phyloP scores from a whole-genome alignment of 2,888 invertebrate species.

The Andricus quercusramuli region DNA sequence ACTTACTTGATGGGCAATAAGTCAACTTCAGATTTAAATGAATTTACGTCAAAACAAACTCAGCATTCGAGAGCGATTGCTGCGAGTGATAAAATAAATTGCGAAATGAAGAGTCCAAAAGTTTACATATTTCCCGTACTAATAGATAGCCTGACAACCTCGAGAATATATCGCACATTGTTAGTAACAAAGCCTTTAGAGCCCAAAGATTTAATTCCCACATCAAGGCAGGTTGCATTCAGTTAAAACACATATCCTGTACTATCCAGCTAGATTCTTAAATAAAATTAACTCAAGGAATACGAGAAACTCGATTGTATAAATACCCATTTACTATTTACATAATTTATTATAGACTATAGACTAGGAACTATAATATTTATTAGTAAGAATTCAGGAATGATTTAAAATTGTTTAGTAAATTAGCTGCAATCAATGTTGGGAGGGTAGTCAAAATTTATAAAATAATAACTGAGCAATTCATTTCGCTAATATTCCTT shows the following conservation, averaged over 20 bases:
- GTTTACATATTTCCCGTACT: constrained; percentile 20
- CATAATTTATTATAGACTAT: neutral
- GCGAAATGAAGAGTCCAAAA: neutral
- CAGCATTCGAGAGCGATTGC: neutral
- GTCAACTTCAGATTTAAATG: neutral
- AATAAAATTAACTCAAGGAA: constrained; percentile 16
- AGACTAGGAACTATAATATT: neutral
- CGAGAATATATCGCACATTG: constrained; percentile 23
- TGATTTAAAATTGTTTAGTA: neutral
- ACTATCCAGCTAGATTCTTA: constrained; percentile 11
- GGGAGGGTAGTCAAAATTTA: too few species aligned
- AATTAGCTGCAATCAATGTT: neutral
- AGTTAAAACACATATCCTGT: constrained; percentile 23
- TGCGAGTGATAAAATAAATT: neutral
- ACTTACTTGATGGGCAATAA: constrained; percentile 13
- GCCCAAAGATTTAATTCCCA: constrained; percentile 13
- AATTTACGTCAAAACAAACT: constrained; percentile 9
- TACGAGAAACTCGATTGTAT: neutral
- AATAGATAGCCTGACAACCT: constrained; percentile 27
- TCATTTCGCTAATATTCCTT: too few species aligned
- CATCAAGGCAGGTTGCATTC: constrained; percentile 10
- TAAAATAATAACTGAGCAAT: neutral
- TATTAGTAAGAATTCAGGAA: neutral
- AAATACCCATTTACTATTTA: neutral
- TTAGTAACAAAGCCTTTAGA: constrained; percentile 2